phyloP scores from a whole-genome alignment of 1,140 invertebrate genomes.

The Pseudoatta argentina region DNA sequence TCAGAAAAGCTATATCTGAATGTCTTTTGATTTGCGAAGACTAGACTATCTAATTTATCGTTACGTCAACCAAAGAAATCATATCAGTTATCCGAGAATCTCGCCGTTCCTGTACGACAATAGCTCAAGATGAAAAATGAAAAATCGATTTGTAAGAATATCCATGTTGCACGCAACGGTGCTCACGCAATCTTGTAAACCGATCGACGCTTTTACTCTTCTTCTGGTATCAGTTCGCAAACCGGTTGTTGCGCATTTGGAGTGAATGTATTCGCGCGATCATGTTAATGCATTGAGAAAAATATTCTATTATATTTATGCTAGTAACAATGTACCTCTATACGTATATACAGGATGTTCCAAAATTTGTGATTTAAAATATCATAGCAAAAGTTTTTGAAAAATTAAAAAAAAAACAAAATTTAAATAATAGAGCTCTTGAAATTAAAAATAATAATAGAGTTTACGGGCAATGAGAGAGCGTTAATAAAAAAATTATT shows the following conservation, averaged over 20 bases:
- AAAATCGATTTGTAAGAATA: background rate
- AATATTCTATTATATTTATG: background rate
- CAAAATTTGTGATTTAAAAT: too few relatives aligned
- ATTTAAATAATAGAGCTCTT: too few relatives aligned
- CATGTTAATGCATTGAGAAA: background rate
- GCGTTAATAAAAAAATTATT: too few relatives aligned
- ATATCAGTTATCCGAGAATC: background rate
- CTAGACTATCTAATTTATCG: background rate
- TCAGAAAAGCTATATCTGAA: background rate
- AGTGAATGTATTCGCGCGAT: conserved; percentile 21
- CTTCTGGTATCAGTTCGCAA: conserved; percentile 26
- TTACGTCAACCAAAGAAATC: background rate
- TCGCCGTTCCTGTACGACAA: background rate
- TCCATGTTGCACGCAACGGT: background rate
- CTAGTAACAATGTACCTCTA: background rate
- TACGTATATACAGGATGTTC: background rate
- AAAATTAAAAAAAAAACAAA: too few relatives aligned
- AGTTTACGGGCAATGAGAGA: too few relatives aligned
- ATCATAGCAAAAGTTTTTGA: too few relatives aligned
- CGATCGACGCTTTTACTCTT: conserved; percentile 39
- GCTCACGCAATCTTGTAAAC: conserved; percentile 11
- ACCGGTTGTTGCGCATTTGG: conserved; percentile 36
- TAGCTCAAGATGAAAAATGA: background rate
- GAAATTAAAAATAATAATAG: too few relatives aligned
- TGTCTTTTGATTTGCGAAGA: background rate